A percentile compares a stretch with the other conserved stretches of the same genome.
Conservation (phyloP, 1,140 invertebrate species). For the Xylocopa sonorina region DNA sequence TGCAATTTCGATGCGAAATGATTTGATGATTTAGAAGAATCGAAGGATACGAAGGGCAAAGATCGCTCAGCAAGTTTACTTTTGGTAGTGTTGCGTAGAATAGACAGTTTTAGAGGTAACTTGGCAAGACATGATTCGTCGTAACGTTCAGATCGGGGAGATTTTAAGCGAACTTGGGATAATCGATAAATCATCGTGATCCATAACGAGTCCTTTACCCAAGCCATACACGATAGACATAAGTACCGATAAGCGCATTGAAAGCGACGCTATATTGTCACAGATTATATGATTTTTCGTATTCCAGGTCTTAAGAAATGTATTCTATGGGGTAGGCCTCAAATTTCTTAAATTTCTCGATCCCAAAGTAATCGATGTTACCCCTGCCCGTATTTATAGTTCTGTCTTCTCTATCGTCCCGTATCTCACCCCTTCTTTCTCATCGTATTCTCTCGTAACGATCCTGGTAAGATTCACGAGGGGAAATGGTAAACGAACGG, state of each 20-base stretch:
- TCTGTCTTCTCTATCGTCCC: not conserved
- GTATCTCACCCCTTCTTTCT: not conserved
- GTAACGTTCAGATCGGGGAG: not conserved
- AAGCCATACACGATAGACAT: not conserved
- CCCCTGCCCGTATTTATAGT: conserved; percentile 9
- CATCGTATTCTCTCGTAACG: too few species aligned
- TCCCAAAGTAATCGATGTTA: conserved; percentile 50
- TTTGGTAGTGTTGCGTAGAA: conserved; percentile 14
- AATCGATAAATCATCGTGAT: not conserved
- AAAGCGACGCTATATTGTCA: conserved; percentile 66
- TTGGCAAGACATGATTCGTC: not conserved
- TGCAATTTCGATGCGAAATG: too few species aligned
- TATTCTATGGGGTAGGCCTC: conserved; percentile 76
- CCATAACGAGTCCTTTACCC: not conserved
- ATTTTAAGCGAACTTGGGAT: not conserved
- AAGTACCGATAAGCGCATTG: conserved; percentile 44
- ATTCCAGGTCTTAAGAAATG: conserved; percentile 79
- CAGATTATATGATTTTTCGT: conserved; percentile 75
- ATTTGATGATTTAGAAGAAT: not conserved
- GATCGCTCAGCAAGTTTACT: not conserved
- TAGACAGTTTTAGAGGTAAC: conserved; percentile 31
- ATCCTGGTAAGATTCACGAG: not conserved
- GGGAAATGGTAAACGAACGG: conserved; percentile 9
- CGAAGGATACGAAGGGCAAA: too few species aligned
- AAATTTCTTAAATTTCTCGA: conserved; percentile 52